phyloP scores from a whole-genome alignment of 1,140 invertebrate species.

The Trissolcus basalis region DNA sequence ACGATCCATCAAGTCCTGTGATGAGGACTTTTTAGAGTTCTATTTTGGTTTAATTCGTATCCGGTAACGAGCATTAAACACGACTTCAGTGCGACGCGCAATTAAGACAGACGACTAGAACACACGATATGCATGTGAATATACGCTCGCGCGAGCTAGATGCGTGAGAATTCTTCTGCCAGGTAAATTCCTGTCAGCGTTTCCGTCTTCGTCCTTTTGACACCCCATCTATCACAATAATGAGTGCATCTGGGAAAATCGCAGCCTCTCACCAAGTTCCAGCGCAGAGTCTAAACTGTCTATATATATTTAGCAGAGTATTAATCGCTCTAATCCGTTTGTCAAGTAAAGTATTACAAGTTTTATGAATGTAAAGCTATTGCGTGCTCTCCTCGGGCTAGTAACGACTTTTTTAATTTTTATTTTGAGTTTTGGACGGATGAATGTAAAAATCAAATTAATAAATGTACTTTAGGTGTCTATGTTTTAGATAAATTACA shows the following conservation, averaged over 20 bases:
- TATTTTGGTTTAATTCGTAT: background rate
- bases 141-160: background rate
- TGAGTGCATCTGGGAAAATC: background rate
- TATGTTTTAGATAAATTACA: too few relatives aligned
- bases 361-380: too few relatives aligned
- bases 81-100: background rate
- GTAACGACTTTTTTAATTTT: too few relatives aligned
- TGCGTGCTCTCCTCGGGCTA: too few relatives aligned
- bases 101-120: background rate
- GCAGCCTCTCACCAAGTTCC: background rate
- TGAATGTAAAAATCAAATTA: too few relatives aligned
- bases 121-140: slow-evolving; percentile 4
- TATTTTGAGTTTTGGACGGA: too few relatives aligned
- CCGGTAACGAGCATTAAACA: background rate
- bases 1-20: too few relatives aligned
- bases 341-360: too few relatives aligned
- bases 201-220: slow-evolving; percentile 6
- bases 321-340: too few relatives aligned
- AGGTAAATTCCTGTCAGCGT: background rate
- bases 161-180: slow-evolving; percentile 3
- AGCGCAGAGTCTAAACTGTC: too few relatives aligned
- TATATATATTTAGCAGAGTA: too few relatives aligned
- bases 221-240: slow-evolving; percentile 5
- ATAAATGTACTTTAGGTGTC: too few relatives aligned
- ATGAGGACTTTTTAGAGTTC: background rate